Base-by-base conservation (phyloP, 2,113 vertebrate species). In the Pao palembangensis region DNA sequence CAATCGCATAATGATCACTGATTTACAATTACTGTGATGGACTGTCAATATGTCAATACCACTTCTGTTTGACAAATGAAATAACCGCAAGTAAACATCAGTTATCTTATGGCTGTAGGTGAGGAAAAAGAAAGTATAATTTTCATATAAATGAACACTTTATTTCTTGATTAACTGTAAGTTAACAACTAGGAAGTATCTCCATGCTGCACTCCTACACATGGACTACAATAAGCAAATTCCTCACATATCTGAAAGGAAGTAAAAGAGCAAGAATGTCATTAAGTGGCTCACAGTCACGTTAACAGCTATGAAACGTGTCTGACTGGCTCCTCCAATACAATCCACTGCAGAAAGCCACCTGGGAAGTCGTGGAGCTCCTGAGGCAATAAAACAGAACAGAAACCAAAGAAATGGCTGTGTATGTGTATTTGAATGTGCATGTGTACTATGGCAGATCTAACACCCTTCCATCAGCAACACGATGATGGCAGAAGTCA, bases 301-400 rank as follows among this genome's bases (percentile, higher is more conserved):
- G 58, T 67, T 69, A 34, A 53, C 64, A 51, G 65, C 31, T 15
- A 43, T 80, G 58, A 55, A 56, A 61, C 55, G 51, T 15, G 48
- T 31, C 51, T 58, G 70, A 53, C 68, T n/a, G 2, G 38, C 19
- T 21, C 31, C 54, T 25, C 19, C 51, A 65, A 59, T 6, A 67
- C 23, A 61, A 75, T 18, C 58, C 62, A 46, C 28, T 46, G 46
- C 21, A 53, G 8, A 49, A 16, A 73, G 58, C 47, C 69, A 70
- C 75, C 73, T 79, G 73, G 70, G 72, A 81, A 84, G 63, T 68
- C 52, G 48, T 57, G 56, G 53, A 72, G 20, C 58, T 5, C 19
- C 61, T 63, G 81, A 78, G 81, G 83, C 88, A 87, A 70, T 88
- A 78, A 86, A 87, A 82, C 82, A 85, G 87, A 86, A 86, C 70